Evolutionary conservation across 2,797 vertebrate species (phyloP), one percentile per base, ranked within the genome.

Genomic region (Podarcis siculus): DNA sequence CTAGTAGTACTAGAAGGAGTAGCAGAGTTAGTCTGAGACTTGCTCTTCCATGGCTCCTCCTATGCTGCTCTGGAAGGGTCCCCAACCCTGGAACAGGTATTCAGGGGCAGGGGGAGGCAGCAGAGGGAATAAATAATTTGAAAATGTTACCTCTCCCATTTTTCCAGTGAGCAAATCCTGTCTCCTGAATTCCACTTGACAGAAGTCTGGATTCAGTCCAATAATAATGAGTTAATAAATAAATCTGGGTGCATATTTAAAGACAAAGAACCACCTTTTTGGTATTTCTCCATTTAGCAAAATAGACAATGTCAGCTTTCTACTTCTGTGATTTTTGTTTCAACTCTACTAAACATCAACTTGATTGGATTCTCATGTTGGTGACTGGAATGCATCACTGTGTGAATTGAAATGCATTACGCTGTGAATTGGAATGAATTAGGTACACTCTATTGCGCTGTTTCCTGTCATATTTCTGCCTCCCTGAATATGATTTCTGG

Each of bases 371-470:
- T 96, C 94, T 95, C 77, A 6, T 95, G 91, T 78, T 96, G 95
- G 92, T 96, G 95, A 94, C 91, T 79, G 82, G 90, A 93, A 93
- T 86, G 87, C 95, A 94, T 92, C 87, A 35, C 94, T 86, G 86
- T 96, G 95, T 93, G 95, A 96, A 94, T 91, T 95, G 96, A 95
- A 96, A 94, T 93, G 96, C 92, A 94, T 96, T 95, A 95, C 90
- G 95, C 91, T 95, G 92, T 96, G 96, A 95, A 94, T 95, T 96
- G 95, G 94, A 95, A 95, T 86, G 90, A 96, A 95, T 97, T 95
- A 95, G 92, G 93, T 86, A 93, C 94, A 94, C 69, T 95, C 92
- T 92, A 67, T 72, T 95, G 94, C 90, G 37, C 89, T 90, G 72
- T 87, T 94, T 95, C 93, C 88, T 95, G 91, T 93, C 90, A 89